Conservation (phyloP, 2,113 vertebrate genomes). For the Marmota monax region DNA sequence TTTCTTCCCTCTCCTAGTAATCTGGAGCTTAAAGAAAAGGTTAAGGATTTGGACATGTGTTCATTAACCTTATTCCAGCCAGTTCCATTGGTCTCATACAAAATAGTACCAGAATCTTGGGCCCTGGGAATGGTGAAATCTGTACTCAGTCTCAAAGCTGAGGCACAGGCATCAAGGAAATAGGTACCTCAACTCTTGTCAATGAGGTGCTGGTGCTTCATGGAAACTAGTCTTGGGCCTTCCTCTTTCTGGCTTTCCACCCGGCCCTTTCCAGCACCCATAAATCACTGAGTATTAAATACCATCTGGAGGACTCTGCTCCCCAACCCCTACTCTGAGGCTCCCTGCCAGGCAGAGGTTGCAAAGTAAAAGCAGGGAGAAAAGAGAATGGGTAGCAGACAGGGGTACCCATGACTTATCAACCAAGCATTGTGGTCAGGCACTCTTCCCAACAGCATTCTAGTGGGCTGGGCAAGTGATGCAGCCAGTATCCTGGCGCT, state of each 20-base stretch:
- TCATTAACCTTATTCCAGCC: constrained; percentile 8
- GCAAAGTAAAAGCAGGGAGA: constrained; percentile 47
- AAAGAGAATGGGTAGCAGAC: constrained; percentile 48
- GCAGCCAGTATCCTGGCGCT: constrained; percentile 69
- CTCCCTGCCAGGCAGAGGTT: constrained; percentile 57
- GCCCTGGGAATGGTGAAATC: background rate
- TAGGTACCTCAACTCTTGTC: background rate
- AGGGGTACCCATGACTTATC: constrained; percentile 61
- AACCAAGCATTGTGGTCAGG: background rate
- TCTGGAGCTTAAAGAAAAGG: constrained; percentile 40
- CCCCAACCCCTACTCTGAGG: background rate
- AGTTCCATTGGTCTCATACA: constrained; percentile 11
- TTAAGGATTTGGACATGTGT: background rate
- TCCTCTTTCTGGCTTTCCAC: background rate
- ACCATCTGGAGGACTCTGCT: constrained; percentile 36
- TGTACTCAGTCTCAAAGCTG: constrained; percentile 17
- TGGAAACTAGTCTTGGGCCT: constrained; percentile 31
- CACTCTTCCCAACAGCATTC: constrained; percentile 41
- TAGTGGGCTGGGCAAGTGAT: constrained; percentile 52
- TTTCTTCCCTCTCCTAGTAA: constrained; percentile 5
- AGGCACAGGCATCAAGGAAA: constrained; percentile 12
- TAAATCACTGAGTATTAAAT: constrained; percentile 69
- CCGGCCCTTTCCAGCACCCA: background rate
- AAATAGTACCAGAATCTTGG: background rate
- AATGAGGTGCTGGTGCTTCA: background rate